Evolutionary conservation across 2,888 invertebrate species (phyloP).

Genomic region (Portevinia maculata): DNA sequence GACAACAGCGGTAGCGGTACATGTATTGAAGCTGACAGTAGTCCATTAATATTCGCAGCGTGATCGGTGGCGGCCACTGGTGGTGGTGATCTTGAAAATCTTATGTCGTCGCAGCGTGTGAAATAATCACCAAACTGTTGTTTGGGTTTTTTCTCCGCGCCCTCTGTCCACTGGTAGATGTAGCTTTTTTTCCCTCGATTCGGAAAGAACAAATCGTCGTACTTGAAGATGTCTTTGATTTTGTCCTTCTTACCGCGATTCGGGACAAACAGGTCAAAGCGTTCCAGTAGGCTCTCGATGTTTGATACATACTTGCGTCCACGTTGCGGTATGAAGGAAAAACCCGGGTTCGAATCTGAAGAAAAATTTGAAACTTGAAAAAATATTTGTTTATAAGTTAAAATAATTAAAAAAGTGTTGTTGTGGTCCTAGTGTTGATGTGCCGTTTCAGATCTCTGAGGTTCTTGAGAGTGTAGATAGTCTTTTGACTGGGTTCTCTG

Average conservation of each 20-base stretch:
- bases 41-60: constrained; percentile 60
- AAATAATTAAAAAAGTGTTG: background rate
- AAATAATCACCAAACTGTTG: constrained; percentile 46
- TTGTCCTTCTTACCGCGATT: constrained; percentile 82
- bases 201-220: constrained; percentile 82
- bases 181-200: constrained; percentile 80
- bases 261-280: constrained; percentile 81
- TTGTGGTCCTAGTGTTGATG: background rate
- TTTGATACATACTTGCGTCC: constrained; percentile 80
- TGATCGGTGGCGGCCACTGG: constrained; percentile 25
- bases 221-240: constrained; percentile 81
- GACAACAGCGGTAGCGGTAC: constrained; percentile 38
- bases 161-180: constrained; percentile 15
- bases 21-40: constrained; percentile 54
- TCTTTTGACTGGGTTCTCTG: too few relatives aligned
- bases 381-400: background rate
- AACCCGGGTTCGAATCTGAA: constrained; percentile 57
- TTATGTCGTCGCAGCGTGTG: constrained; percentile 46
- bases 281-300: constrained; percentile 78
- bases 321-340: constrained; percentile 81
- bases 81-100: constrained; percentile 17
- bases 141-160: constrained; percentile 10
- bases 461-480: background rate
- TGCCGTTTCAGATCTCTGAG: constrained; percentile 4
- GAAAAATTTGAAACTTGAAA: constrained; percentile 25